Percentiles rank a stretch among this genome's conserved stretches.
phyloP scores from a whole-genome alignment of 2,113 vertebrate species.

The Glaucidium brasilianum region DNA sequence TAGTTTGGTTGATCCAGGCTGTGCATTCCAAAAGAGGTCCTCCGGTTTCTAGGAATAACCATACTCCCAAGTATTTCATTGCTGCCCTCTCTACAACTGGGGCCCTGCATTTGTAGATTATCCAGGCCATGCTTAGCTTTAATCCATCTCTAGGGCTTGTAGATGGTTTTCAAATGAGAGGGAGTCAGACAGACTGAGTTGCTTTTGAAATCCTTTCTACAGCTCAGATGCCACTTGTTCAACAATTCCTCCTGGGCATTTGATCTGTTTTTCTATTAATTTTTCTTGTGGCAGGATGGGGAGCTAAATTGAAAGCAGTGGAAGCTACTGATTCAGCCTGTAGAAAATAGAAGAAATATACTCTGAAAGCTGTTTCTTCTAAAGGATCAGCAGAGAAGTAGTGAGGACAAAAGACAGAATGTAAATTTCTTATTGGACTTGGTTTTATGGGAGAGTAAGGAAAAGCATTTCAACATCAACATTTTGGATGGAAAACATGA shows the following conservation, averaged over 20 bases:
- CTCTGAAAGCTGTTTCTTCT: neutral
- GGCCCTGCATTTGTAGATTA: neutral
- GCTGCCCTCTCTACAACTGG: neutral
- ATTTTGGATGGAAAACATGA: neutral
- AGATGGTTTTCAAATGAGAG: neutral
- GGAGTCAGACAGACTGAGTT: neutral
- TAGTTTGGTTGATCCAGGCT: neutral
- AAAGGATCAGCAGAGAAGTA: neutral
- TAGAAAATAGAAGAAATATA: neutral
- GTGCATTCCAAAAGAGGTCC: neutral
- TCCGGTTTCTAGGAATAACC: neutral
- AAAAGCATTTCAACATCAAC: neutral
- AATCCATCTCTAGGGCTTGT: neutral
- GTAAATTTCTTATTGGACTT: neutral
- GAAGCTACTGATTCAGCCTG: neutral
- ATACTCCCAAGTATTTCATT: neutral
- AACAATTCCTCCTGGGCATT: conserved; percentile 23
- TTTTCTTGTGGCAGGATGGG: conserved; percentile 8
- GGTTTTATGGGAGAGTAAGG: neutral
- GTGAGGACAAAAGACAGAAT: neutral
- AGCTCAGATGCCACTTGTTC: conserved; percentile 25
- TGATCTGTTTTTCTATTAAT: conserved; percentile 46
- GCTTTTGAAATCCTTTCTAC: conserved; percentile 35
- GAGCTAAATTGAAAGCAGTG: conserved; percentile 22
- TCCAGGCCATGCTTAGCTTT: conserved; percentile 5